Base-by-base conservation (phyloP, 2,797 vertebrate species). In the Otolemur crassicaudatus region DNA sequence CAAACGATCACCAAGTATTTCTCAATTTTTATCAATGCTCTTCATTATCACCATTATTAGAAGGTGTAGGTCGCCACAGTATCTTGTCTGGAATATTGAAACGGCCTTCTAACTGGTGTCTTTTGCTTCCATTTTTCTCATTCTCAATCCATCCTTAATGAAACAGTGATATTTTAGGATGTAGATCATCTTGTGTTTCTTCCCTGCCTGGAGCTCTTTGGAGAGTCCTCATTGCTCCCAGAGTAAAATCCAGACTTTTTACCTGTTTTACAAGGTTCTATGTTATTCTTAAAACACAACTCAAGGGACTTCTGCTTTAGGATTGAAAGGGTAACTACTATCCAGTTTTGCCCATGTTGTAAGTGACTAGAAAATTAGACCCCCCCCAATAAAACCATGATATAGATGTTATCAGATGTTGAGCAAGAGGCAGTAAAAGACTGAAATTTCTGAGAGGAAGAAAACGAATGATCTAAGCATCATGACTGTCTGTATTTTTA, bases 1-100 rank as follows among this genome's bases (percentile, higher is more conserved):
- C 31, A 72, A 63, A 94, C 31, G n/a, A n/a, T 60, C n/a, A 92
- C 16, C 63, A 80, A 82, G n/a, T 88, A 69, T 65, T 91, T 80
- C 14, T 75, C 27, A 65, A 16, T 0, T 16, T 11, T 56, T 11
- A 61, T 46, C 17, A 27, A 12, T 86, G 82, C 13, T 82, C 20
- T 61, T 81, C 65, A 61, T 58, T 67, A 25, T 1, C 34, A 77
- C 49, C 43, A 29, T 6, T 92, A 37, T 87, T 76, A 91, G 29
- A 25, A 92, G 56, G 82, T 69, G 34, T 67, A 56, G 70, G 31
- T 29, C 56, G 92, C n/a, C 9, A 79, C 27, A 53, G 13, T 16
- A 34, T 88, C 3, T 92, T 70, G 22, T 77, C 40, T 88, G 46
- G 29, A 87, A 77, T 73, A 46, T n/a, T 77, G 61, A 65, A 81